A percentile compares a stretch with the other conserved stretches of the same genome.
Evolutionary conservation across 2,888 invertebrate genomes (phyloP).

Genomic region (Caenorhabditis zanzibari): DNA sequence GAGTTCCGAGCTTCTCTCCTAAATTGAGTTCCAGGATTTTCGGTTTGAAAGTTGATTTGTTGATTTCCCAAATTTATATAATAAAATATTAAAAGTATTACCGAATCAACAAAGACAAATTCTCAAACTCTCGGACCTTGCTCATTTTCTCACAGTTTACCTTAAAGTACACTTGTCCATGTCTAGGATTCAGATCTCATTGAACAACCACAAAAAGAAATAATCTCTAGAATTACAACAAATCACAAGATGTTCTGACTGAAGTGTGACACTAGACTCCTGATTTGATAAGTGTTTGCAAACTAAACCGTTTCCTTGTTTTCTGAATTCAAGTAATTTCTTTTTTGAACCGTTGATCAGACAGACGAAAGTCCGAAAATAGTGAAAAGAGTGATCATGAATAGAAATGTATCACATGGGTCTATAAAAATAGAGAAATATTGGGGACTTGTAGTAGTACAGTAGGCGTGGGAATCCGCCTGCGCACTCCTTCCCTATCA

Average conservation of each 20-base stretch:
- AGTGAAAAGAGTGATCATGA: constrained; percentile 3
- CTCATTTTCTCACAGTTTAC: neutral
- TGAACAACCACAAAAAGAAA: constrained; percentile 9
- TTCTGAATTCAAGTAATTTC: neutral
- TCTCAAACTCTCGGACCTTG: no score
- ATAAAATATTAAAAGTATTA: no score
- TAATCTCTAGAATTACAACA: neutral
- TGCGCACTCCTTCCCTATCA: constrained; percentile 26
- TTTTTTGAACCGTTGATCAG: neutral
- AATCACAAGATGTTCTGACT: neutral
- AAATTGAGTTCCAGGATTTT: no score
- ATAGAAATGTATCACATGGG: constrained; percentile 32
- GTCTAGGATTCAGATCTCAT: neutral
- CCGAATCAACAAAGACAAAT: no score
- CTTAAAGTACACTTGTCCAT: neutral
- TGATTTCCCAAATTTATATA: no score
- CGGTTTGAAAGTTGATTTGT: no score
- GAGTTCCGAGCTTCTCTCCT: no score
- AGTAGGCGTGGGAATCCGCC: constrained; percentile 57
- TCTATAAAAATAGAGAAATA: constrained; percentile 21
- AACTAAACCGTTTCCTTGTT: neutral
- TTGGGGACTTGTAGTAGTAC: constrained; percentile 41
- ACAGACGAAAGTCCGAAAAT: constrained; percentile 9
- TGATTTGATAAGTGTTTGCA: neutral
- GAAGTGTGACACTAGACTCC: constrained; percentile 1